phyloP scores from a whole-genome alignment of 2,888 invertebrate species.

The Drosophila kuntzei region DNA sequence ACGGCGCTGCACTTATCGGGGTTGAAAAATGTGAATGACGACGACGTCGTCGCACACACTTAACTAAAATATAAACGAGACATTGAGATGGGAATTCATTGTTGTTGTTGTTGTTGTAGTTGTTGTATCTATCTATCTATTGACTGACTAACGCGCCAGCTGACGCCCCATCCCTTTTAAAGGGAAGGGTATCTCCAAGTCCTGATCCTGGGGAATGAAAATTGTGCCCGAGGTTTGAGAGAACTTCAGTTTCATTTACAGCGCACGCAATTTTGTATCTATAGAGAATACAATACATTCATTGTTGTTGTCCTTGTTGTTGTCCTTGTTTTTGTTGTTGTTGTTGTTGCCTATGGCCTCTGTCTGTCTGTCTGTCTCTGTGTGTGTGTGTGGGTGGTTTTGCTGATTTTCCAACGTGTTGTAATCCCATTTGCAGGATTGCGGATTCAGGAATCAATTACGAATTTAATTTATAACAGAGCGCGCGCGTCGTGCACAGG shows the following conservation, averaged over 20 bases:
- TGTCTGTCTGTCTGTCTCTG: constrained; percentile 1
- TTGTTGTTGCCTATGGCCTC: constrained; percentile 17
- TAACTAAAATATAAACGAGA: constrained; percentile 29
- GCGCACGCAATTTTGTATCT: constrained; percentile 76
- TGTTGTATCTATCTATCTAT: constrained; percentile 51
- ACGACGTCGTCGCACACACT: constrained; percentile 34
- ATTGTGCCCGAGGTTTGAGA: neutral
- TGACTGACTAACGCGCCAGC: constrained; percentile 71
- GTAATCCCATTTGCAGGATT: constrained; percentile 83
- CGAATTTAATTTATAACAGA: constrained; percentile 80
- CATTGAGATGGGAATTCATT: constrained; percentile 14
- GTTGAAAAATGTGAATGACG: constrained; percentile 38
- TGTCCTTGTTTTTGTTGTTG: constrained; percentile 11
- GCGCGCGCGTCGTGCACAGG: constrained; percentile 69
- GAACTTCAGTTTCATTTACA: constrained; percentile 61
- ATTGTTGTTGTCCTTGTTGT: constrained; percentile 25
- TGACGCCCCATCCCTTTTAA: constrained; percentile 45
- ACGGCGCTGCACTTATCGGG: constrained; percentile 35
- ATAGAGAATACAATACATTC: constrained; percentile 34
- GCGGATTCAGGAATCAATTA: constrained; percentile 83
- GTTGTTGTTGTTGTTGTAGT: constrained; percentile 17
- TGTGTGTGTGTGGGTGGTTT: constrained; percentile 21
- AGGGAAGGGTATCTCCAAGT: neutral
- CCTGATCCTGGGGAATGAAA: constrained; percentile 12
- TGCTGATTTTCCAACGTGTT: constrained; percentile 78